Evolutionary conservation across 1,140 invertebrate species (phyloP), one percentile per base, ranked within the genome.

Genomic region (Drosophila equinoxialis): DNA sequence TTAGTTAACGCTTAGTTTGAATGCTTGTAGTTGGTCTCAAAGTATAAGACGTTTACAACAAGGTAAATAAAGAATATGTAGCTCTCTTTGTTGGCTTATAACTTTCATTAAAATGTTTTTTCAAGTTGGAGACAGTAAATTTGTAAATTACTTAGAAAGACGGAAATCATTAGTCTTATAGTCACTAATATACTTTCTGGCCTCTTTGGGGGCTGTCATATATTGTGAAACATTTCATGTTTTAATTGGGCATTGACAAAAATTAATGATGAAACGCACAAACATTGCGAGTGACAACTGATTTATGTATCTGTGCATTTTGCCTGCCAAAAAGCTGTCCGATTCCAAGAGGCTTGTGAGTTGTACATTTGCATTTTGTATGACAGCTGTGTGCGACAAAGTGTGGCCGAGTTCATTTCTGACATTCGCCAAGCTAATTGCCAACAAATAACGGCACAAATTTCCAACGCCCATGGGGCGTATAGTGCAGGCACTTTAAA

Each of bases 361-460:
- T 68, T 73, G 77, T 77, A 81, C 78, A 81, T 78, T 75, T 71
- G 58, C 74, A 84, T 74, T 77, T 82, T 76, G 81, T 76, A 62
- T 77, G 79, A 81, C 79, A 79, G 80, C 71, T 17, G 57, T 30
- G 66, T 76, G 81, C 72, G 75, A 72, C 61, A 48, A 51, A 51
- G 72, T 51, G 68, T 41, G 45, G 57, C 42, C 23, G 57, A 72
- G 64, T 77, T 77, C 65, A 73, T 77, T 80, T 68, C 66, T 74
- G 77, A 80, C 68, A 79, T 75, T 79, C 65, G 65, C 72, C 60
- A 62, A 41, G 74, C 79, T 71, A 84, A 84, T 84, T 84, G 80
- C 65, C 54, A 59, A 54, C 70, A 63, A 41, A 65, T 68, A 83
- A 55, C 66, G 41, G 70, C 35, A 67, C 37, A 76, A 68, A 51